These are phyloP conservation scores for Craniophora ligustri DNA, from an alignment of 2,888 invertebrate genomes.

Conservation along the genomic window DNA sequence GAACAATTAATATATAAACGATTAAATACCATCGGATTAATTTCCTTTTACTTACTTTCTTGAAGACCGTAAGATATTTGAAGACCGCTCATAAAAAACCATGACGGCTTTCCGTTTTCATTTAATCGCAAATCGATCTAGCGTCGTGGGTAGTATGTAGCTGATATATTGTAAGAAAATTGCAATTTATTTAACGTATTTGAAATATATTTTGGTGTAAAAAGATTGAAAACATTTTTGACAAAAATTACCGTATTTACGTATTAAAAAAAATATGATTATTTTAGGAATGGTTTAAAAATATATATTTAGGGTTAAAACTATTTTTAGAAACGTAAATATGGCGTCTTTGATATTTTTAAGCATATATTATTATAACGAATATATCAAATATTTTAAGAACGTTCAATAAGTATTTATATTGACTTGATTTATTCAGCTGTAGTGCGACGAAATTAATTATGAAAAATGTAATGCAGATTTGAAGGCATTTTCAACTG, in stretches of 20 bases:
- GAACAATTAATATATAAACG: too few relatives aligned
- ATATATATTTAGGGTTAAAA: constrained; percentile 1
- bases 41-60: too few relatives aligned
- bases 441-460: constrained; percentile 36
- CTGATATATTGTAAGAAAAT: constrained; percentile 24
- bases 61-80: too few relatives aligned
- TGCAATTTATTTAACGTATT: constrained; percentile 1
- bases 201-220: background rate
- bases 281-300: constrained; percentile 12
- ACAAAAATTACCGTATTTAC: background rate
- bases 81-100: background rate
- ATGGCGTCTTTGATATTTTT: constrained; percentile 42
- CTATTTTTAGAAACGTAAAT: constrained; percentile 45
- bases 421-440: background rate
- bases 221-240: constrained; percentile 4
- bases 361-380: too few relatives aligned
- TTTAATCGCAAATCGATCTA: constrained; percentile 29
- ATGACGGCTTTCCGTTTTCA: background rate
- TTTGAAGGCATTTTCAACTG: constrained; percentile 33
- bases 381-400: background rate
- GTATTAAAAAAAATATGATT: background rate
- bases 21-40: too few relatives aligned
- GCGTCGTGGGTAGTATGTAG: constrained; percentile 4
- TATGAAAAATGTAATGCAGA: constrained; percentile 45
- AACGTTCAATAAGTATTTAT: background rate